Conservation (phyloP, 2,888 invertebrate genomes). For the Melanophora roralis region DNA sequence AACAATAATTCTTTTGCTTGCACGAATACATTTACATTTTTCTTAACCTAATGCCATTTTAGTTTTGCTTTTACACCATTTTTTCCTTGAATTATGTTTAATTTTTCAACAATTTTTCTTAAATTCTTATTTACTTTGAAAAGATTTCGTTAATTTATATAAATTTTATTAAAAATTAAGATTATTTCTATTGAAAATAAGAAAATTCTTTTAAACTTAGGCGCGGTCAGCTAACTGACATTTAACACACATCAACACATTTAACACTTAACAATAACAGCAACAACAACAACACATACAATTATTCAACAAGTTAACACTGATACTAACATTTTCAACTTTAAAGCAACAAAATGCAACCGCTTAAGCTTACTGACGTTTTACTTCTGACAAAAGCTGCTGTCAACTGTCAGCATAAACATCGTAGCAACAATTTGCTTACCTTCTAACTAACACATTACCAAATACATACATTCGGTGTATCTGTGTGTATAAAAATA, state of each 20-base stretch:
- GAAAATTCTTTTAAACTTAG: constrained; percentile 59
- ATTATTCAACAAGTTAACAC: constrained; percentile 59
- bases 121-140: background rate
- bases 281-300: constrained; percentile 6
- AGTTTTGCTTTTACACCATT: background rate
- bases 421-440: constrained; percentile 24
- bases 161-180: constrained; percentile 3
- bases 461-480: background rate
- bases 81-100: background rate
- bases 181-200: constrained; percentile 25
- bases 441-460: background rate
- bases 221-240: constrained; percentile 62
- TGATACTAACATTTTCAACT: constrained; percentile 38
- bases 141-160: background rate
- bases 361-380: constrained; percentile 55
- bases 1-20: background rate
- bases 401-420: constrained; percentile 34
- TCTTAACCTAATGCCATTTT: constrained; percentile 1
- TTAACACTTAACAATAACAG: constrained; percentile 47
- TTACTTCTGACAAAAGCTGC: constrained; percentile 58
- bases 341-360: constrained; percentile 28
- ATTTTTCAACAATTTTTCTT: background rate
- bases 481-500: background rate
- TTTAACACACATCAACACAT: constrained; percentile 36
- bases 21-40: constrained; percentile 27